Evolutionary conservation across 1,140 invertebrate genomes (phyloP).

Genomic region (Drosophila mauritiana): DNA sequence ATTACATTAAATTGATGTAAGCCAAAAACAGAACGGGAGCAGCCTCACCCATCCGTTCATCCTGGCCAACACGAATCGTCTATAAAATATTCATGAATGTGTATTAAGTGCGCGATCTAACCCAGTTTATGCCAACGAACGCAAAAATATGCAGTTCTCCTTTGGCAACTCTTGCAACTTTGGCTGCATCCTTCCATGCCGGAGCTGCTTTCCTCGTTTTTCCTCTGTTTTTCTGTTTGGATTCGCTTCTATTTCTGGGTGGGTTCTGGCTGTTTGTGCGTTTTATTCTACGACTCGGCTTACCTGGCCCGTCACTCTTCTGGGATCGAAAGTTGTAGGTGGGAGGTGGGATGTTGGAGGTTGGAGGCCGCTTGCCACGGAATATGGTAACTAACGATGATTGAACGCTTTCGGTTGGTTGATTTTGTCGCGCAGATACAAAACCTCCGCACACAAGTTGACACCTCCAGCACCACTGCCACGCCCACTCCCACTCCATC

Average conservation of each 20-base stretch:
- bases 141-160: constrained; percentile 62
- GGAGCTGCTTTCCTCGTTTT: constrained; percentile 8
- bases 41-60: background rate
- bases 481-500: background rate
- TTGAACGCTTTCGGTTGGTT: constrained; percentile 83
- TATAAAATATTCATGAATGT: constrained; percentile 71
- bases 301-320: constrained; percentile 33
- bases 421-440: constrained; percentile 70
- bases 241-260: constrained; percentile 15
- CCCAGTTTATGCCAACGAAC: constrained; percentile 58
- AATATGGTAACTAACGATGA: constrained; percentile 84
- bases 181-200: constrained; percentile 35
- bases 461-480: constrained; percentile 33
- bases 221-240: constrained; percentile 10
- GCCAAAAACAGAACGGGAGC: constrained; percentile 3
- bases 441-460: constrained; percentile 61
- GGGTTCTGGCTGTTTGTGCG: constrained; percentile 25
- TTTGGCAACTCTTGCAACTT: constrained; percentile 52
- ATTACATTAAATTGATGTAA: constrained; percentile 67
- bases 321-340: background rate
- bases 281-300: constrained; percentile 42
- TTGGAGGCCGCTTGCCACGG: constrained; percentile 52
- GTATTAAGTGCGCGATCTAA: constrained; percentile 67
- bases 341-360: background rate
- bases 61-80: constrained; percentile 2